These are phyloP conservation scores for Ptilonorhynchus violaceus DNA, from an alignment of 2,113 vertebrate species.

Conservation along the genomic window DNA sequence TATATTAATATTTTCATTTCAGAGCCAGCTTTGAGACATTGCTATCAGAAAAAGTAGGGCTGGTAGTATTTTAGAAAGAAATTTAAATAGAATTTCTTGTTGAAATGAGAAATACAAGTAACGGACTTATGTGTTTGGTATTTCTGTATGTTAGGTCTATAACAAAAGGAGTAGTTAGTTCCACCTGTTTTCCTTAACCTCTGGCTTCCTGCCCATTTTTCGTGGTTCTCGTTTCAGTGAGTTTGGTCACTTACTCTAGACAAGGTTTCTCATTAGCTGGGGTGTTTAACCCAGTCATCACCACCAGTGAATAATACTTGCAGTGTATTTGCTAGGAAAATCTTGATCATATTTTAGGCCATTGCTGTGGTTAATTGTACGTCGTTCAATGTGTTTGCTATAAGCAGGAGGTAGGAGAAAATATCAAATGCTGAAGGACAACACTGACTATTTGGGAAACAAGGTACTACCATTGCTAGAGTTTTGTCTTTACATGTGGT, in stretches of 20 bases:
- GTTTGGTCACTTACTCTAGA: neutral
- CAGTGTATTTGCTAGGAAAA: neutral
- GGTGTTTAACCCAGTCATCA: neutral
- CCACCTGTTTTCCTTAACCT: neutral
- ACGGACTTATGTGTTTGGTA: neutral
- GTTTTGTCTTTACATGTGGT: neutral
- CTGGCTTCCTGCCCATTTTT: neutral
- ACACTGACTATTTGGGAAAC: accelerated
- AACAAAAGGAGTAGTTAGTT: neutral
- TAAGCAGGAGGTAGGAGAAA: neutral
- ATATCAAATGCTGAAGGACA: neutral
- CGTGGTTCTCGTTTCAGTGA: neutral
- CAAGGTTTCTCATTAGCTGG: neutral
- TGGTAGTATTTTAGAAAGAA: neutral
- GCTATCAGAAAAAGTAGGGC: neutral
- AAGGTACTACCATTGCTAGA: neutral
- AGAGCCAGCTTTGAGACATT: neutral
- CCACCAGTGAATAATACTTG: neutral
- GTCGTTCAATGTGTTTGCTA: neutral
- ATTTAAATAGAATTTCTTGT: neutral
- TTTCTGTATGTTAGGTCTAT: neutral
- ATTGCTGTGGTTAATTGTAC: neutral
- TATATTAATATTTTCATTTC: neutral
- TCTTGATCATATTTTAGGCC: neutral
- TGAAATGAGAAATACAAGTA: neutral